Evolutionary conservation across 1,140 invertebrate species (phyloP), one percentile per base, ranked within the genome.

Genomic region (Trichoplusia ni): DNA sequence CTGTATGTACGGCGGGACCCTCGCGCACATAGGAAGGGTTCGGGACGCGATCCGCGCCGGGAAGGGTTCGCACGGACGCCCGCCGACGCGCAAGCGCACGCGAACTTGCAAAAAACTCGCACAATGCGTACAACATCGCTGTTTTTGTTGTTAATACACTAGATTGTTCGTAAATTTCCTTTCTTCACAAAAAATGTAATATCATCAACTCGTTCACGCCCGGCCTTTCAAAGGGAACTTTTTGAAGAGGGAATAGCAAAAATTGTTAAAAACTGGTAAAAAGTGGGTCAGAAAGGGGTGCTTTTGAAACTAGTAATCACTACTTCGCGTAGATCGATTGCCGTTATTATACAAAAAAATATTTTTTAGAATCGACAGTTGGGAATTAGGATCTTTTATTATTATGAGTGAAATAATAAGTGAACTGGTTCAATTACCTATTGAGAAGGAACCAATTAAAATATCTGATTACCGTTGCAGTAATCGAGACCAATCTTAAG

Each of bases 191-290:
- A 89, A 90, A 90, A 85, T 79, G 88, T 90, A 90, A 89, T 90
- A 90, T 90, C 88, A 90, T 90, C 88, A 90, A 90, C 88, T 90
- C 88, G 88, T 90, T 90, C 88, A 90, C 88, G 86, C 86, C 86
- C 86, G 88, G 85, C 49, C 73, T 88, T 90, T 90, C 82, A 89
- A 90, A 84, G 77, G 82, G 82, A 81, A 67, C 83, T 81, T 76
- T 81, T 86, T 87, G 80, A 84, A 88, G 83, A 86, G 86, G 82
- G 83, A 83, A 81, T 67, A 81, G 66, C 73, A 80, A 84, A 89
- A 86, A 87, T 87, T 82, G 80, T 86, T 84, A 84, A 87, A 88
- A 90, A 86, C 75, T 80, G 77, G 79, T 88, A 89, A 90, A 88
- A 90, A 89, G 82, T 88, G 86, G 88, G 86, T 88, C 85, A 88